A percentile compares a stretch with the other conserved stretches of the same genome.
These are phyloP conservation scores for Hemicordylus capensis DNA, from an alignment of 2,113 vertebrate genomes.

Conservation along the genomic window DNA sequence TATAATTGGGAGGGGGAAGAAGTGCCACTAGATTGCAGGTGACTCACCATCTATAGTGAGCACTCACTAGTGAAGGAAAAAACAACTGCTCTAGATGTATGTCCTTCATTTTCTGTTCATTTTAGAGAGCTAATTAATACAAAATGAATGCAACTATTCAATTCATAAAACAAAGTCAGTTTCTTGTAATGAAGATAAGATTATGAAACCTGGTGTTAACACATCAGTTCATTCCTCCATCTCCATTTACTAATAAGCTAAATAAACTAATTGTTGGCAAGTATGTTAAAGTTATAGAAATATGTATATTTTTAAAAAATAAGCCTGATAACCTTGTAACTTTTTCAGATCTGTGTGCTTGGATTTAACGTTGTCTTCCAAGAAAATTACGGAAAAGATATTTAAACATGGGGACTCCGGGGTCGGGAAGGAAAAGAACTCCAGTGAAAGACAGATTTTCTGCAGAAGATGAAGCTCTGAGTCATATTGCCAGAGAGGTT, in stretches of 20 bases:
- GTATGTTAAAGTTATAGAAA: not conserved
- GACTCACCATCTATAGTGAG: not conserved
- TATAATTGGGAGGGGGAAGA: not conserved
- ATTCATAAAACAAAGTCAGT: not conserved
- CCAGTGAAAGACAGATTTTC: slow-evolving; percentile 96
- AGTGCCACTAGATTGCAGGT: not conserved
- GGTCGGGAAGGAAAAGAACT: slow-evolving; percentile 93
- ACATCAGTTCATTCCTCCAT: not conserved
- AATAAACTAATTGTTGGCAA: not conserved
- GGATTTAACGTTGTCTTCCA: slow-evolving; percentile 37
- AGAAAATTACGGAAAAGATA: slow-evolving; percentile 56
- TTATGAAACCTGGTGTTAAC: not conserved
- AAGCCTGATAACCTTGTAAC: not conserved
- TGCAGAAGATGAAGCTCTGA: slow-evolving; percentile 96
- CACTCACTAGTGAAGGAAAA: not conserved
- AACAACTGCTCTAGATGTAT: not conserved
- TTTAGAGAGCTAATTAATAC: not conserved
- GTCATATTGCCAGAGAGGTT: slow-evolving; percentile 96
- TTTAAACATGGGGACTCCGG: slow-evolving; percentile 92
- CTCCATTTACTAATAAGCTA: not conserved
- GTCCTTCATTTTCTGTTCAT: not conserved
- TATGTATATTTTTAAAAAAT: not conserved
- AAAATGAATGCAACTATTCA: not conserved
- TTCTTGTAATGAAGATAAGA: not conserved
- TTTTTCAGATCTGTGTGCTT: slow-evolving; percentile 54